A percentile compares a stretch with the other conserved stretches of the same genome.
Conservation (phyloP, 2,888 invertebrate species). For the Lottia gigantea region DNA sequence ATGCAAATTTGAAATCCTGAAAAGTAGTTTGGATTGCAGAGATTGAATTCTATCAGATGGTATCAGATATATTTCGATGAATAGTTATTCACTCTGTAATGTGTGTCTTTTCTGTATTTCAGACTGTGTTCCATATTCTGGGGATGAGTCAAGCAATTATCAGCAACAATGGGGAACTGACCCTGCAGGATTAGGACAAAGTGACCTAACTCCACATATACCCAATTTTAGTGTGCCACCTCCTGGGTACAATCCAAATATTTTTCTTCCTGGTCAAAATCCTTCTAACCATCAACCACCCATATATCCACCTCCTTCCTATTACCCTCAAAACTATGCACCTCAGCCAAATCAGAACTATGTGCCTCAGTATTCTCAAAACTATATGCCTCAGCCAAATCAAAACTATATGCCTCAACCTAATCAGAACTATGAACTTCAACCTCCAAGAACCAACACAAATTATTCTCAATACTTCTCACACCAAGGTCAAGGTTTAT, state of each 20-base stretch:
- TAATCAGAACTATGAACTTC: neutral
- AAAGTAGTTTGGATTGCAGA: too few species aligned
- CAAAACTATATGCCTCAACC: neutral
- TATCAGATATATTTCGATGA: too few species aligned
- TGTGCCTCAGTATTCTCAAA: neutral
- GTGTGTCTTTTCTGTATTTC: too few species aligned
- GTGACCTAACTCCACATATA: neutral
- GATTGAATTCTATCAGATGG: too few species aligned
- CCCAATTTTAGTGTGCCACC: constrained; percentile 17
- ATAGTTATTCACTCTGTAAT: too few species aligned
- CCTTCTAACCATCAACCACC: neutral
- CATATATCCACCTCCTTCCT: neutral
- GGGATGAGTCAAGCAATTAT: too few species aligned
- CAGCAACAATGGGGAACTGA: neutral
- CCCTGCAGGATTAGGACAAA: neutral
- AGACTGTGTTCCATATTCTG: too few species aligned
- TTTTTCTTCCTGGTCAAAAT: neutral
- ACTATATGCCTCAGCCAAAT: constrained; percentile 2
- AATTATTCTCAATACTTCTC: neutral
- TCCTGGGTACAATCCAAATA: constrained; percentile 12
- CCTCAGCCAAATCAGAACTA: neutral
- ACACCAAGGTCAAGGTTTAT: neutral
- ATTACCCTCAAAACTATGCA: constrained; percentile 15
- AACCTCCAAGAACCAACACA: neutral
- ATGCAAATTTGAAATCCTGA: too few species aligned